Percentiles rank a stretch among this genome's conserved stretches.
Evolutionary conservation across 2,113 vertebrate genomes (phyloP).

Genomic region (Nycticryphes semicollaris): DNA sequence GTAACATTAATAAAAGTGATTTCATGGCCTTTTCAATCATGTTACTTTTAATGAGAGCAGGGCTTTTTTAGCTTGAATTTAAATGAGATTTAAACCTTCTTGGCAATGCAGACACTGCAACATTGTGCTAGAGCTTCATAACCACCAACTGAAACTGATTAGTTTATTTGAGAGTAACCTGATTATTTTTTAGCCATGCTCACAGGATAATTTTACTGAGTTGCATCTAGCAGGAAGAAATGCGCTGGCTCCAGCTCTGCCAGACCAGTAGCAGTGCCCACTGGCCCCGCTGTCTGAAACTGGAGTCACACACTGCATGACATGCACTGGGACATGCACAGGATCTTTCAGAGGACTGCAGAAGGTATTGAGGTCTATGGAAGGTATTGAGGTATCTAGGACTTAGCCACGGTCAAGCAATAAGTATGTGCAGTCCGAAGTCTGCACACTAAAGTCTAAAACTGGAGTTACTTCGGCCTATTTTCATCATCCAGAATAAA

Average conservation of each 20-base stretch:
- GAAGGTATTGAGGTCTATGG: neutral
- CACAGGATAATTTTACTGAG: neutral
- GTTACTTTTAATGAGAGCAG: neutral
- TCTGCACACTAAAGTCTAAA: neutral
- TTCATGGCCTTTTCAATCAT: constrained; percentile 18
- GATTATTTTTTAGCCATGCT: neutral
- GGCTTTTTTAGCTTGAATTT: neutral
- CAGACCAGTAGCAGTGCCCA: neutral
- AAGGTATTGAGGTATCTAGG: neutral
- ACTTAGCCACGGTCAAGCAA: neutral
- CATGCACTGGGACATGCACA: neutral
- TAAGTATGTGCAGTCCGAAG: neutral
- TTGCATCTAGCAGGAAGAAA: neutral
- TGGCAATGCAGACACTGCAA: constrained; percentile 22
- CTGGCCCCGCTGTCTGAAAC: neutral
- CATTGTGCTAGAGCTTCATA: neutral
- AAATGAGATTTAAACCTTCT: constrained; percentile 23
- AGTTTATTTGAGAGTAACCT: neutral
- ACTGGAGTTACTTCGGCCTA: neutral
- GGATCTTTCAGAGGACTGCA: neutral
- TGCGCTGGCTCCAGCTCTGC: neutral
- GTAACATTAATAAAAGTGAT: constrained; percentile 1
- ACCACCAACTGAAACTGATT: constrained; percentile 7
- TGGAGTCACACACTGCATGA: neutral
- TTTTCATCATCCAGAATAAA: neutral